Evolutionary conservation across 2,797 vertebrate species (phyloP).

Genomic region (Eulemur rubriventer): DNA sequence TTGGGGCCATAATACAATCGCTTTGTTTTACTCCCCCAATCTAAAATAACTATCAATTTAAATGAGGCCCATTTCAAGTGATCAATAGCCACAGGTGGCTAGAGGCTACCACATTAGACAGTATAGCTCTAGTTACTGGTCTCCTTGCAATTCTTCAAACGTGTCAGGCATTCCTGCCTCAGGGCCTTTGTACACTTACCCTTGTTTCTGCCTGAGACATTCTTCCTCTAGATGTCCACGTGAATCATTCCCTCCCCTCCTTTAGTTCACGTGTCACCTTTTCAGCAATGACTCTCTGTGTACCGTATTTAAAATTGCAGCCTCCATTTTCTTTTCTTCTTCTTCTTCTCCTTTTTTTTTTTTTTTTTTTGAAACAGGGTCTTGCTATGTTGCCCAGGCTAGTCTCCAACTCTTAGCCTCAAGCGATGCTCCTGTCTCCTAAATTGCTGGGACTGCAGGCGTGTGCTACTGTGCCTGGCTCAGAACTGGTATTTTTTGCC

Average conservation of each 20-base stretch:
- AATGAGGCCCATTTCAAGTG: not conserved
- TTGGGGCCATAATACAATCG: not conserved
- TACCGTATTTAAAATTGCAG: not conserved
- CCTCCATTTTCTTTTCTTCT: not conserved
- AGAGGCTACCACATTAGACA: not conserved
- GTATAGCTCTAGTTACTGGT: not conserved
- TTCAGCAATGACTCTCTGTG: not conserved
- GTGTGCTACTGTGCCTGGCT: too few species aligned
- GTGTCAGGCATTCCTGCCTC: not conserved
- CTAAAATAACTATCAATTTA: not conserved
- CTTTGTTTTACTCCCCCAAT: not conserved
- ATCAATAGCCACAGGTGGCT: not conserved
- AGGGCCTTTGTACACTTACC: not conserved
- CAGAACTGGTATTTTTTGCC: not conserved
- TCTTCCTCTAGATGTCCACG: not conserved
- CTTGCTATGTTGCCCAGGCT: too few species aligned
- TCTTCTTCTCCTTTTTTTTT: not conserved
- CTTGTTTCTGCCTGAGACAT: not conserved
- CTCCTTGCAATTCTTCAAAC: not conserved
- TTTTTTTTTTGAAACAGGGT: not conserved
- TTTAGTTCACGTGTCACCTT: not conserved
- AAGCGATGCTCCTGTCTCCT: too few species aligned
- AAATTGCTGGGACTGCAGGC: too few species aligned
- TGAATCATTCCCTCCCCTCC: not conserved
- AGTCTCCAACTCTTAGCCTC: too few species aligned